Conservation (phyloP, 2,888 invertebrate species). For the Alitta virens region DNA sequence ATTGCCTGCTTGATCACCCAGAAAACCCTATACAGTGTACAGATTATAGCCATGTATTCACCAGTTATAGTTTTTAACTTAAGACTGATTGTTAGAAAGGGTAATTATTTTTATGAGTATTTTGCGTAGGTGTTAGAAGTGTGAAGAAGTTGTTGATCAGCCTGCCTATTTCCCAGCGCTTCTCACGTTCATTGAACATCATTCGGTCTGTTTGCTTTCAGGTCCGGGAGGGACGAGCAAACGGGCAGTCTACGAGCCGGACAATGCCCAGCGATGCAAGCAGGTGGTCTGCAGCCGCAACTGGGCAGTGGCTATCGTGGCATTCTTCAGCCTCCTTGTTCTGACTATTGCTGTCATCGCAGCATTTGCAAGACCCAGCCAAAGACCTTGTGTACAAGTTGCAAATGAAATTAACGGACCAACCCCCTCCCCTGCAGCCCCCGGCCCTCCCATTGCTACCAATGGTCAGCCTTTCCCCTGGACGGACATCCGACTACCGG, state of each 20-base stretch:
- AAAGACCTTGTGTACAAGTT: neutral
- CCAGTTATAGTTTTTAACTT: too few relatives aligned
- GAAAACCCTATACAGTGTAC: too few relatives aligned
- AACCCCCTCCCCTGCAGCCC: neutral
- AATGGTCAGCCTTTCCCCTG: slow-evolving; percentile 51
- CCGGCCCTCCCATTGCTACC: slow-evolving; percentile 31
- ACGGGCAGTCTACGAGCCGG: slow-evolving; percentile 70
- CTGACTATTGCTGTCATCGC: slow-evolving; percentile 74
- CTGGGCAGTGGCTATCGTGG: slow-evolving; percentile 75
- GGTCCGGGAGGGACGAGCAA: slow-evolving; percentile 52
- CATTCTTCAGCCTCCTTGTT: slow-evolving; percentile 37
- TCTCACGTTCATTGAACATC: too few relatives aligned
- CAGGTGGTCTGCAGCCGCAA: slow-evolving; percentile 43
- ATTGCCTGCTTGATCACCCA: too few relatives aligned
- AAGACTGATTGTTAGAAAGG: too few relatives aligned
- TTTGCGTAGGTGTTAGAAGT: too few relatives aligned
- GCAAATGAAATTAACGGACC: neutral
- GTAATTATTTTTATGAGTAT: too few relatives aligned
- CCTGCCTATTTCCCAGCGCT: too few relatives aligned
- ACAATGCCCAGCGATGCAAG: slow-evolving; percentile 61
- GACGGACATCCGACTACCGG: slow-evolving; percentile 53
- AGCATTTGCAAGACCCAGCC: slow-evolving; percentile 80
- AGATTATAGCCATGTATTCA: too few relatives aligned
- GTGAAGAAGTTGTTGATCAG: too few relatives aligned
- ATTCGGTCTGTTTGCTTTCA: slow-evolving; percentile 1